These are phyloP conservation scores for Semaprochilodus insignis DNA, from an alignment of 2,797 vertebrate species.

Conservation along the genomic window DNA sequence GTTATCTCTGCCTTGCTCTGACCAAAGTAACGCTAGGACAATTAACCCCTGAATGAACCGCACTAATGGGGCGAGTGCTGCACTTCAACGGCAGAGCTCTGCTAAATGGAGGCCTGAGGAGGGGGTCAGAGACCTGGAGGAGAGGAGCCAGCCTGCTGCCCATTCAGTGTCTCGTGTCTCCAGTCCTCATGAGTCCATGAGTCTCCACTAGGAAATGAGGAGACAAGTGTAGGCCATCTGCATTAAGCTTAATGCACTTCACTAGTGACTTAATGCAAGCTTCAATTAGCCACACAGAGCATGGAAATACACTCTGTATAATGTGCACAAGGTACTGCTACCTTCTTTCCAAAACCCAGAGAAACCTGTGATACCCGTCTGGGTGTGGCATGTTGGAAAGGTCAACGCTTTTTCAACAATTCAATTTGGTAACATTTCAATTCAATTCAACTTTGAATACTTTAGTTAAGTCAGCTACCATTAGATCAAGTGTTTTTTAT, in stretches of 20 bases:
- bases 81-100: conserved; percentile 46
- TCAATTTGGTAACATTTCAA: not conserved
- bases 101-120: conserved; percentile 33
- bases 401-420: not conserved
- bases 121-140: conserved; percentile 49
- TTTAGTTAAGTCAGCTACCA: not conserved
- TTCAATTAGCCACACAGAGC: not conserved
- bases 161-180: not conserved
- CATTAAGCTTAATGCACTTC: conserved; percentile 41
- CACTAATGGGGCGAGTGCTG: conserved; percentile 45
- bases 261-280: not conserved
- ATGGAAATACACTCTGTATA: not conserved
- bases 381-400: not conserved
- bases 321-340: conserved; percentile 1
- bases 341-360: not conserved
- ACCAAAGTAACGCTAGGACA: conserved; percentile 60
- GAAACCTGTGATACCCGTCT: not conserved
- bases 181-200: conserved; percentile 1
- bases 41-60: conserved; percentile 68
- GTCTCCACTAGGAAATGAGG: not conserved
- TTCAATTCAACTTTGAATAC: too few relatives aligned
- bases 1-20: conserved; percentile 59
- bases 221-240: conserved; percentile 29
- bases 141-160: conserved; percentile 37
- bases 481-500: not conserved